Base-by-base conservation (phyloP, 2,888 invertebrate species). In the Macrosiphum euphorbiae region DNA sequence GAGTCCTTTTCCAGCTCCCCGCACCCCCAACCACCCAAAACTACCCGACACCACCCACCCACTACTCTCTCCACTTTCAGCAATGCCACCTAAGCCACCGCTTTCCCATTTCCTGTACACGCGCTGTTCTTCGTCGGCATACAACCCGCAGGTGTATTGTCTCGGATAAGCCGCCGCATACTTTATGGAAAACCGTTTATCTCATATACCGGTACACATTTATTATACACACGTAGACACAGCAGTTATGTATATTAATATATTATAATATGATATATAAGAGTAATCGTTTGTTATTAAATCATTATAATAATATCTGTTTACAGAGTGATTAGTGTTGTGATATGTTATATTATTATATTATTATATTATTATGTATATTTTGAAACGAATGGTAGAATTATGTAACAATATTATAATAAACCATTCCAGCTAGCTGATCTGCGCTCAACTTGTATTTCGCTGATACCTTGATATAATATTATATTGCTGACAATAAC, bases 111-210 rank as follows among this genome's bases (percentile, higher is more conserved):
- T 78, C 78, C 35, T 78, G 78, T 35, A 35, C 8, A 78, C 8
- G 35, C 88, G 35, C 55, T 24, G 78, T 28, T 78, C 35, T 78
- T 20, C 78, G 35, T n/a, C 16, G 61, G 44, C 28, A 47, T 28
- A 58, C 90, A 20, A 78, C 67, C n/a, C 47, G 47, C 61, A 67
- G 61, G 90, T 67, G 47, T 90, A 67, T 90, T 67, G 90, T 90
- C 50, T 90, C 47, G 90, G 89, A 61, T 89, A 89, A 89, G 58
- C 58, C 28, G 58, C 44, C 13, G 28, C 44, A 16, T 44, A 61
- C 58, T 61, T 58, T 58, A 89, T 28, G 58, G 89, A 58, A 58
- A 89, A 58, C 58, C 44, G 89, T 89, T 28, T 58, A n/a, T 44
- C 58, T 44, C 28, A 13, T 28, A 78, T 35, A 35, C 35, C 3